Conservation (phyloP, 2,113 vertebrate species). For the Nothobranchius kuhntae region DNA sequence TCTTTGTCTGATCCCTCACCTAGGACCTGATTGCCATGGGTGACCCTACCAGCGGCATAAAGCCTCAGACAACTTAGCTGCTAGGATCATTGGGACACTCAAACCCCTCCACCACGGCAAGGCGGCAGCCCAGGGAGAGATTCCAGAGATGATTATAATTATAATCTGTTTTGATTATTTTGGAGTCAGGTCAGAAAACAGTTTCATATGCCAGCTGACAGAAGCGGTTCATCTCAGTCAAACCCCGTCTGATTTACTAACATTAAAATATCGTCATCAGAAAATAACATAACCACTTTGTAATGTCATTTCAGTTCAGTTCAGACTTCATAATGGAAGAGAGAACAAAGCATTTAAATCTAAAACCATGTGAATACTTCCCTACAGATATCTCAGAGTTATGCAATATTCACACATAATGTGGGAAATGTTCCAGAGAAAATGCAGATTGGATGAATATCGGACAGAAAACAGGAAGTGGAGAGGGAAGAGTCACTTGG, state of each 20-base stretch:
- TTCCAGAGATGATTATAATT: too few relatives aligned
- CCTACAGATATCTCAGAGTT: conserved; percentile 33
- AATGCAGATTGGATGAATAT: conserved; percentile 43
- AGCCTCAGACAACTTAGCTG: too few relatives aligned
- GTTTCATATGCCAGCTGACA: background rate
- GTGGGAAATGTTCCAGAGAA: conserved; percentile 49
- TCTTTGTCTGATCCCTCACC: too few relatives aligned
- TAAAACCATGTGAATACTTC: conserved; percentile 22
- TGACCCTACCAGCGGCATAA: too few relatives aligned
- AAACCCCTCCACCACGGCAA: too few relatives aligned
- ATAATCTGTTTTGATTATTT: background rate
- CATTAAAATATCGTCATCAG: too few relatives aligned
- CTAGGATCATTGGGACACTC: too few relatives aligned
- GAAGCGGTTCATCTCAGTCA: background rate
- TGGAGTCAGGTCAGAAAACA: too few relatives aligned
- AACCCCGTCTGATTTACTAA: too few relatives aligned
- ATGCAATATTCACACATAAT: conserved; percentile 30
- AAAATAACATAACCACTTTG: too few relatives aligned
- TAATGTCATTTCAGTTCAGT: background rate
- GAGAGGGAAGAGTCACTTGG: conserved; percentile 5
- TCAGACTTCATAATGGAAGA: background rate
- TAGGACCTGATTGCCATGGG: too few relatives aligned
- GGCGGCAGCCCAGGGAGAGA: too few relatives aligned
- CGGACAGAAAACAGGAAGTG: conserved; percentile 50
- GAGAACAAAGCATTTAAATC: background rate